Conservation (phyloP, 64 coral and sea anemone species). For the Pachyseris speciosa region DNA sequence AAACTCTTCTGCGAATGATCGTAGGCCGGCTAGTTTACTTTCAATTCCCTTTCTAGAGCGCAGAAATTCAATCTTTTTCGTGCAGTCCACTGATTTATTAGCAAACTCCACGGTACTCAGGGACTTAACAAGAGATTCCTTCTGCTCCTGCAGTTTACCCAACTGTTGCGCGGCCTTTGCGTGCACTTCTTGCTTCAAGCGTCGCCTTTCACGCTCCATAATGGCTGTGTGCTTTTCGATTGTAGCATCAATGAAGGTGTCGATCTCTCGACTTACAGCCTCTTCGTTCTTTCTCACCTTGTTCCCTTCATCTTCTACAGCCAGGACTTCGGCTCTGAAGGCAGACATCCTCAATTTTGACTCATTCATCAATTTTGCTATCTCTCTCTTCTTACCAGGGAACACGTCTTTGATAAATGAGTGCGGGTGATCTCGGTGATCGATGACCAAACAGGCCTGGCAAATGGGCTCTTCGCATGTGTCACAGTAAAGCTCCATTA, state of each 20-base stretch:
- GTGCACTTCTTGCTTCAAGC: not conserved
- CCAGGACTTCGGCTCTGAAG: not conserved
- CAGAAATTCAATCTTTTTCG: not conserved
- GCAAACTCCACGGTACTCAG: not conserved
- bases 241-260: slow-evolving; percentile 4
- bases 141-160: not conserved
- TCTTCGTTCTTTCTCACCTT: not conserved
- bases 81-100: not conserved
- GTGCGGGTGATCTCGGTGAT: not conserved
- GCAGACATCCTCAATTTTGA: not conserved
- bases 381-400: not conserved
- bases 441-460: not conserved
- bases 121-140: not conserved
- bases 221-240: not conserved
- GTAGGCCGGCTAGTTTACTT: not conserved
- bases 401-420: not conserved
- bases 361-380: not conserved
- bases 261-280: not conserved
- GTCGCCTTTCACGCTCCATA: not conserved
- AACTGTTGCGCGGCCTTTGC: not conserved
- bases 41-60: not conserved
- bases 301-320: not conserved
- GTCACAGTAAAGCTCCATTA: not conserved
- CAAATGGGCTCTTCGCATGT: not conserved
- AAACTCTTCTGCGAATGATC: not conserved